phyloP scores from a whole-genome alignment of 64 coral and sea anemone genomes.

The Pocillopora verrucosa region DNA sequence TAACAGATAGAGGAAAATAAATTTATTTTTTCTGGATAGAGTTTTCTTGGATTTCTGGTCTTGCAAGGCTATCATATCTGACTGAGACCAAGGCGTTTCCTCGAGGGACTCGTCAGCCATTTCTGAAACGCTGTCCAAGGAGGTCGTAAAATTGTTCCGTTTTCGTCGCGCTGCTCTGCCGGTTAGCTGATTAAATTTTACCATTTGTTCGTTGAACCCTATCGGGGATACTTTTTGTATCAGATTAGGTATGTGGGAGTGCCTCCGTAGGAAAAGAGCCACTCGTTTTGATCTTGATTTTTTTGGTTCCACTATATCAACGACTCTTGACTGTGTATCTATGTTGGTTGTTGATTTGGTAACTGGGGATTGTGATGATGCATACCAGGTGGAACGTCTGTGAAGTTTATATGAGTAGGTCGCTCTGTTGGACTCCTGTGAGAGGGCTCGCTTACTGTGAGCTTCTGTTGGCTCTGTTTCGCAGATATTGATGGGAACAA shows the following conservation, averaged over 20 bases:
- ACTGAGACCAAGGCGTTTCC: slow-evolving; percentile 83
- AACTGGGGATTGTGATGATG: background rate
- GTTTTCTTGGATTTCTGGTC: slow-evolving; percentile 34
- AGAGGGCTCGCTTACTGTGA: background rate
- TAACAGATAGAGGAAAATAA: slow-evolving; percentile 79
- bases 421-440: background rate
- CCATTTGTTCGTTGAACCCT: background rate
- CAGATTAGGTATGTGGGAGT: background rate
- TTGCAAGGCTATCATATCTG: slow-evolving; percentile 62
- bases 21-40: slow-evolving; percentile 32
- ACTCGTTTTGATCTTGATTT: background rate
- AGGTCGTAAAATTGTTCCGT: slow-evolving; percentile 3
- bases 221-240: background rate
- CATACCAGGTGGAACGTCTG: background rate
- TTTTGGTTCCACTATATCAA: background rate
- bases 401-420: background rate
- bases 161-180: background rate
- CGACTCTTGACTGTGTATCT: background rate
- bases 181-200: slow-evolving; percentile 5
- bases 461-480: slow-evolving; percentile 20
- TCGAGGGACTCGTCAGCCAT: slow-evolving; percentile 70
- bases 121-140: slow-evolving; percentile 47
- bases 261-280: background rate
- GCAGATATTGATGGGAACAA: slow-evolving; percentile 88
- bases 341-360: background rate